Conservation (phyloP, 2,113 vertebrate genomes). For the Sceloporus undulatus region DNA sequence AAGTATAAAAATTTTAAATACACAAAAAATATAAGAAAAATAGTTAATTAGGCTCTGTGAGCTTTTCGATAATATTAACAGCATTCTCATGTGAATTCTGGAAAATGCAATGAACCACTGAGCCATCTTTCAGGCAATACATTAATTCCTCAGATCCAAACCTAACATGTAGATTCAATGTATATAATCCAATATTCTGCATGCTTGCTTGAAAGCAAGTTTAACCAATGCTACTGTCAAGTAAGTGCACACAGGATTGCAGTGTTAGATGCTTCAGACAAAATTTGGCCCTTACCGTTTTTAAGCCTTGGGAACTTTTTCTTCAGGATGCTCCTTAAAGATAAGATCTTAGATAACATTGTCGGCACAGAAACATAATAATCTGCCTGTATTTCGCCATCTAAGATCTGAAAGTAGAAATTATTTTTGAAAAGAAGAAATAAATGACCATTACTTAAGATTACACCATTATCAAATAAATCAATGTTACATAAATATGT, state of each 20-base stretch:
- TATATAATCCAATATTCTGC: not conserved
- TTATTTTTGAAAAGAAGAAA: not conserved
- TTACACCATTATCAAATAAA: not conserved
- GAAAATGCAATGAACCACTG: not conserved
- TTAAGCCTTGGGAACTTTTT: conserved; percentile 88
- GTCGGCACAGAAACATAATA: conserved; percentile 91
- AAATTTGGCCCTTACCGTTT: conserved; percentile 75
- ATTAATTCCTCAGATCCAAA: too few species aligned
- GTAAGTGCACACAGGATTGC: not conserved
- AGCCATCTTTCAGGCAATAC: not conserved
- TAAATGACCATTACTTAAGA: not conserved
- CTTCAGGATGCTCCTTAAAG: conserved; percentile 86
- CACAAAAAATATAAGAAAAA: not conserved
- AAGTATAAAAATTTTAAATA: too few species aligned
- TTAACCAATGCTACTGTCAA: not conserved
- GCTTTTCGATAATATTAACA: not conserved
- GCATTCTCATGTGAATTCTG: not conserved
- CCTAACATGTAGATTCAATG: too few species aligned
- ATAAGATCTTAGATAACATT: conserved; percentile 82
- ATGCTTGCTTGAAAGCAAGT: not conserved
- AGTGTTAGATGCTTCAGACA: not conserved
- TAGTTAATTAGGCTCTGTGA: not conserved
- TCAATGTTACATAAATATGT: not conserved
- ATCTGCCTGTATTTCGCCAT: conserved; percentile 88
- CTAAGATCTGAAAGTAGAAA: conserved; percentile 82